Percentiles rank a stretch among this genome's conserved stretches.
phyloP scores from a whole-genome alignment of 2,797 vertebrate species.

The Molossus alvarezi region DNA sequence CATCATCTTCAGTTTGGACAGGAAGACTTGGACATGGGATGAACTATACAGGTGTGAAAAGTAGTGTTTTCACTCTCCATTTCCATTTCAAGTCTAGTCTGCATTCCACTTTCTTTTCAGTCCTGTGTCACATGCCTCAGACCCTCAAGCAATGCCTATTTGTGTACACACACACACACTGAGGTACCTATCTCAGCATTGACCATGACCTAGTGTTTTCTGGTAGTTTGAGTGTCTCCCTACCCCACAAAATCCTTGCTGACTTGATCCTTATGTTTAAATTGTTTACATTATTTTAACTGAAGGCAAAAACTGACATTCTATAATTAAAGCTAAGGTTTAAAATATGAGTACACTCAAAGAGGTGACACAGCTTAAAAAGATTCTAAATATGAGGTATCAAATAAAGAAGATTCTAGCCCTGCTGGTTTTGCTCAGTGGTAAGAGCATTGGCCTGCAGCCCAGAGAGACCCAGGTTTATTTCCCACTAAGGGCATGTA shows the following conservation, averaged over 20 bases:
- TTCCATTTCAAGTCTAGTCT: neutral
- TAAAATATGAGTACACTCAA: neutral
- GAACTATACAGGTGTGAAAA: neutral
- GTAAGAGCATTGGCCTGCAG: too few relatives aligned
- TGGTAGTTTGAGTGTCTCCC: neutral
- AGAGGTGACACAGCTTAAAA: neutral
- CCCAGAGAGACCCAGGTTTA: too few relatives aligned
- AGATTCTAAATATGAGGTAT: neutral
- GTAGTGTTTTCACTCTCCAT: neutral
- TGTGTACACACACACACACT: neutral
- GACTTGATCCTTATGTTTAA: neutral
- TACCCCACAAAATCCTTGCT: neutral
- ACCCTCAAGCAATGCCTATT: neutral
- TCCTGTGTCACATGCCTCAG: neutral
- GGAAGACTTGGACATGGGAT: neutral
- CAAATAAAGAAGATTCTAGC: neutral
- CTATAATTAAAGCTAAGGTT: neutral
- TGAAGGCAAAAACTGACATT: neutral
- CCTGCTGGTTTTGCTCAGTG: too few relatives aligned
- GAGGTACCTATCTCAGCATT: neutral
- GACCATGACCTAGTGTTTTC: neutral
- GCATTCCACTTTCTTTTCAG: neutral
- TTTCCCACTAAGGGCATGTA: too few relatives aligned
- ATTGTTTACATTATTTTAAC: neutral
- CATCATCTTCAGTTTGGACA: neutral